Evolutionary conservation across 2,888 invertebrate genomes (phyloP).

Genomic region (Cosmia trapezina): DNA sequence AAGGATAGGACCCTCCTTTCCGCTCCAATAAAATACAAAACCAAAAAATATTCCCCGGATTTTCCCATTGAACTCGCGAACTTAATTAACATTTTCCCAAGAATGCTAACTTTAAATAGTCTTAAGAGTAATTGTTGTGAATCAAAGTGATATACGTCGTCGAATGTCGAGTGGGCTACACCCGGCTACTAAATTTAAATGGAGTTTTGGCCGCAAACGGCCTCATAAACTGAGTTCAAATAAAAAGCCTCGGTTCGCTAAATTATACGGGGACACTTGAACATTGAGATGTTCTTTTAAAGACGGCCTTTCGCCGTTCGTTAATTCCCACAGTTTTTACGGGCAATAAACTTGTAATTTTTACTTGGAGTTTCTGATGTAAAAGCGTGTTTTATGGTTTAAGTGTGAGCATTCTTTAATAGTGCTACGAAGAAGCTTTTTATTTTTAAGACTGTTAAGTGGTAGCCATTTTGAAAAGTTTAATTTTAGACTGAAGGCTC

Average conservation of each 20-base stretch:
- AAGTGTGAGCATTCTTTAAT: constrained; percentile 46
- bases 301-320: constrained; percentile 59
- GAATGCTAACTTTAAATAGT: constrained; percentile 66
- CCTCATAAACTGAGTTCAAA: constrained; percentile 79
- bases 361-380: constrained; percentile 54
- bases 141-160: constrained; percentile 74
- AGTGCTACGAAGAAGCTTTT: constrained; percentile 35
- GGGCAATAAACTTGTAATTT: constrained; percentile 66
- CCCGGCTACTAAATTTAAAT: constrained; percentile 76
- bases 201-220: constrained; percentile 74
- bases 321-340: constrained; percentile 67
- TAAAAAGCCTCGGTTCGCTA: constrained; percentile 78
- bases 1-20: constrained; percentile 4
- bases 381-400: constrained; percentile 55
- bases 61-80: constrained; percentile 60
- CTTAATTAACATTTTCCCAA: constrained; percentile 81
- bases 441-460: constrained; percentile 35
- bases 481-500: not conserved
- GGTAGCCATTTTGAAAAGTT: constrained; percentile 1
- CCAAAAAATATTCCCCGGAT: constrained; percentile 39
- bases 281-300: constrained; percentile 67
- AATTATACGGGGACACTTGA: constrained; percentile 76
- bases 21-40: constrained; percentile 29
- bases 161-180: constrained; percentile 60
- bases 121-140: constrained; percentile 76